A percentile compares a stretch with the other conserved stretches of the same genome.
Conservation (phyloP, 2,113 vertebrate species). For the Sinocyclocheilus anshuiensis region DNA sequence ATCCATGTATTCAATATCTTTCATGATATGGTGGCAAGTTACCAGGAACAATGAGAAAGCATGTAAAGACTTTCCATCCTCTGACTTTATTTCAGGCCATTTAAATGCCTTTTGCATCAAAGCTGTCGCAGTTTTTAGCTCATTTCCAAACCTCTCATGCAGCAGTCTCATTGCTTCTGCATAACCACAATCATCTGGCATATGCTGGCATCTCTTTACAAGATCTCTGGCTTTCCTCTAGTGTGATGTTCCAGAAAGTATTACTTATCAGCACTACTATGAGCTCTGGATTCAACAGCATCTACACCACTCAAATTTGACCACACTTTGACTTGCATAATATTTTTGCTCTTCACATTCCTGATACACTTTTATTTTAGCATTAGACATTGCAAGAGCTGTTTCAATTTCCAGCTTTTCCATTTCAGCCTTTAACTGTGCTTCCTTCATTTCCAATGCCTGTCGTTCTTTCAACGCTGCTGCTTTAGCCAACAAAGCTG, state of each 20-base stretch:
- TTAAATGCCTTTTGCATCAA: constrained; percentile 19
- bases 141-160: no score
- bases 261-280: no score
- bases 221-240: no score
- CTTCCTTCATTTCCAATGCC: constrained; percentile 2
- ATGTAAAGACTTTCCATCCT: background rate
- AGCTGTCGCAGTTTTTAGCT: background rate
- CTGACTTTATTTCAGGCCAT: background rate
- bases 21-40: background rate
- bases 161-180: no score
- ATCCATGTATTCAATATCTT: background rate
- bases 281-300: no score
- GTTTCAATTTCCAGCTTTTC: background rate
- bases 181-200: no score
- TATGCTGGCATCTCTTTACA: no score
- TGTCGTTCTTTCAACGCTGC: background rate
- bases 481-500: no score
- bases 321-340: background rate
- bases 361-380: constrained; percentile 33
- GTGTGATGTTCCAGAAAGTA: no score
- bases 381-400: constrained; percentile 1
- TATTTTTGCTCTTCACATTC: constrained; percentile 1
- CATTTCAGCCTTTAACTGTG: constrained; percentile 14
- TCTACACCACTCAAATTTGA: background rate
- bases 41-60: background rate